Base-by-base conservation (phyloP, 2,888 invertebrate species). In the Calliopum simillimum region DNA sequence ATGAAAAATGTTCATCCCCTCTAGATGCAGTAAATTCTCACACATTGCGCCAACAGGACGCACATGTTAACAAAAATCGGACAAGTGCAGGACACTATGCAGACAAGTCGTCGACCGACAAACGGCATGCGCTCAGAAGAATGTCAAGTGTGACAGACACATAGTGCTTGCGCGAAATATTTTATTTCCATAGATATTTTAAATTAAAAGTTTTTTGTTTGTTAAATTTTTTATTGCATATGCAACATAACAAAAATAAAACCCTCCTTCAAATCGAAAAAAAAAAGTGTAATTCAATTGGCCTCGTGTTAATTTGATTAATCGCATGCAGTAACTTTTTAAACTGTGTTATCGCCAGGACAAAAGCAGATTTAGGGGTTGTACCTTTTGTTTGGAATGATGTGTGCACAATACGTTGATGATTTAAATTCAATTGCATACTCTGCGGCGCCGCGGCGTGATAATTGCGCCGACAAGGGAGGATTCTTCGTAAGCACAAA, bases 291-390 rank as follows among this genome's bases (percentile, higher is more conserved):
- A 6, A 16, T 49, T 64, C 33, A 43, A 14, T 49, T 46, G 25
- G 53, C 53, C 51, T 59, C 68, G 73, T 72, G 75, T 75, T 75
- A 74, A 75, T 71, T 72, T 75, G 74, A 75, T 75, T 75, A 75
- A 75, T 74, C 71, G 75, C 70, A 70, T 53, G 59, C 33, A 14
- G 66, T 46, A 13, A 14, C 16, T 46, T 46, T 62, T 46, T 14
- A 46, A 46, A 58, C 41, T 58, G 25, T 58, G 25, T 16, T 58
- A 33, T 75, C 63, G 8, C 33, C 33, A 70, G 74, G 73, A 73
- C 74, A 73, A 72, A 72, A 70, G 72, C 74, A 74, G 74, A 71
- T 70, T 74, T 72, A 74, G 74, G 71, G 75, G 72, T 69, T 72
- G 71, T 51, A 64, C 43, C 16, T 33, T 51, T 44, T 46, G 62